Evolutionary conservation across 2,113 vertebrate species (phyloP).

Genomic region (Baryphthengus martii): DNA sequence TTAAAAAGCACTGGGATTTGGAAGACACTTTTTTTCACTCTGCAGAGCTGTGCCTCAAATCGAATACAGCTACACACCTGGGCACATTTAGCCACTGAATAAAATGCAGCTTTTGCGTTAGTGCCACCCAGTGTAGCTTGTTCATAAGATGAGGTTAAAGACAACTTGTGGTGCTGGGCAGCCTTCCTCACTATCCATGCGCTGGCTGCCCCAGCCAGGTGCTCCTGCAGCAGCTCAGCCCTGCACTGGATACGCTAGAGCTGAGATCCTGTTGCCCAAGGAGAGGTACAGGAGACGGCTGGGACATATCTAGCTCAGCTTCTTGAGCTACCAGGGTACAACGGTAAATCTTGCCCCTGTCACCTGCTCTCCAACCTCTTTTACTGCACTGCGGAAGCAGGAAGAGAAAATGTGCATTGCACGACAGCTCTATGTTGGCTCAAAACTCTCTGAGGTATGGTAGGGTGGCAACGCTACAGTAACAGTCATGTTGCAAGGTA

Average conservation of each 20-base stretch:
- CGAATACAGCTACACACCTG: not conserved
- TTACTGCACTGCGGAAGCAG: not conserved
- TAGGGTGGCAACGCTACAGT: not conserved
- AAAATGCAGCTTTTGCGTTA: not conserved
- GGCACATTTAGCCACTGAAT: not conserved
- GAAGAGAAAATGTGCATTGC: not conserved
- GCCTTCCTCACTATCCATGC: not conserved
- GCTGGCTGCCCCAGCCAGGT: not conserved
- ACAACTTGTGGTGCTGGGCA: not conserved
- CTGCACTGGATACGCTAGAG: rapidly evolving
- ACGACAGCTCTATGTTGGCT: not conserved
- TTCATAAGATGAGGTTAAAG: not conserved
- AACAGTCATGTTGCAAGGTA: not conserved
- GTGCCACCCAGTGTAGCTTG: not conserved
- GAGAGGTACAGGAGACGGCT: not conserved
- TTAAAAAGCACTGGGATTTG: not conserved
- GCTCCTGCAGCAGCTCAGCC: not conserved
- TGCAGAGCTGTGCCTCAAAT: not conserved
- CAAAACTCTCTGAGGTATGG: not conserved
- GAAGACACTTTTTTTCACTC: not conserved
- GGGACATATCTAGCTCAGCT: not conserved
- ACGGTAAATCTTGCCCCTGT: not conserved
- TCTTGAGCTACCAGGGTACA: not conserved
- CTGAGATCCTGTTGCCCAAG: not conserved
- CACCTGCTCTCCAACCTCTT: not conserved